phyloP scores from a whole-genome alignment of 2,888 invertebrate species.

The Charanyca ferruginea region DNA sequence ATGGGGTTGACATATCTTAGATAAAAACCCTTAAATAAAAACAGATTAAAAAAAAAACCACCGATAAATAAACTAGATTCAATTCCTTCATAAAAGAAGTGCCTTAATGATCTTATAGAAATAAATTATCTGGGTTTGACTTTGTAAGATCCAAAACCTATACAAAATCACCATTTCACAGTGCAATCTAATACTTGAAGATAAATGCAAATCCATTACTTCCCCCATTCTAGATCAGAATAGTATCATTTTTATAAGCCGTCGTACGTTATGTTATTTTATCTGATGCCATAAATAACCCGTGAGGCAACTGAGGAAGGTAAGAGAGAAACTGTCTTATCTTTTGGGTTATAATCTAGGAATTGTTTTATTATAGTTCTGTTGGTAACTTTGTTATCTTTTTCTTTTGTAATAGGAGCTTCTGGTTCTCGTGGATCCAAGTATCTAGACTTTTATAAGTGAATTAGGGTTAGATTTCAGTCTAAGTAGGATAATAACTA shows the following conservation, averaged over 20 bases:
- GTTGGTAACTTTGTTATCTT: conserved; percentile 27
- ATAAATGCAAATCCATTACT: conserved; percentile 41
- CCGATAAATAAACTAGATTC: too few species aligned
- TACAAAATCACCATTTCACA: neutral
- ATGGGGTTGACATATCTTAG: too few species aligned
- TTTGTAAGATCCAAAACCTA: too few species aligned
- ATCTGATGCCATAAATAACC: conserved; percentile 46
- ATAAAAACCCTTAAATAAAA: too few species aligned
- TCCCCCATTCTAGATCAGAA: conserved; percentile 39
- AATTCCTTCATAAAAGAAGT: too few species aligned
- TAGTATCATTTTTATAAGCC: conserved; percentile 42
- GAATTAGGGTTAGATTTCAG: conserved; percentile 7
- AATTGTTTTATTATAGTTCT: conserved; percentile 43
- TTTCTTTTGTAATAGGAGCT: conserved; percentile 23
- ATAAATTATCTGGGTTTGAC: too few species aligned
- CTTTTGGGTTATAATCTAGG: conserved; percentile 35
- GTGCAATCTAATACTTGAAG: conserved; percentile 15
- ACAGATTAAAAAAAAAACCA: too few species aligned
- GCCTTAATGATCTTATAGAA: too few species aligned
- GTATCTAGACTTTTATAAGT: conserved; percentile 15
- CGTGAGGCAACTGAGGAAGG: conserved; percentile 17
- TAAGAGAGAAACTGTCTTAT: conserved; percentile 42
- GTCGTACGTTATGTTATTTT: conserved; percentile 40
- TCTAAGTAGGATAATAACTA: neutral
- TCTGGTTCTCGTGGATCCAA: neutral